Percentiles rank a stretch among this genome's conserved stretches.
Evolutionary conservation across 2,888 invertebrate species (phyloP).

Genomic region (Macropis europaea): DNA sequence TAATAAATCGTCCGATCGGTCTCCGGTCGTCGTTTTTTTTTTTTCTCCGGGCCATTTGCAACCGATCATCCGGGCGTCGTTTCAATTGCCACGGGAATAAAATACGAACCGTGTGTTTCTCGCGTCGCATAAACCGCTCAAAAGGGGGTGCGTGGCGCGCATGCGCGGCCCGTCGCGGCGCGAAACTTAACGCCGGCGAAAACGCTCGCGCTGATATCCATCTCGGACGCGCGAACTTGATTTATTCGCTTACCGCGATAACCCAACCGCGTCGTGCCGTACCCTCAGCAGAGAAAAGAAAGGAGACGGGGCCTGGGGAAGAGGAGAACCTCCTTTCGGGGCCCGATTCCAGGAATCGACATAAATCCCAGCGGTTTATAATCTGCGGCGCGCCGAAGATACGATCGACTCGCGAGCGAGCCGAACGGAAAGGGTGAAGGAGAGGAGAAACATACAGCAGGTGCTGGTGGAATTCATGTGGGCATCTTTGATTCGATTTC

Average conservation of each 20-base stretch:
- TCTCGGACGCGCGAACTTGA: slow-evolving; percentile 73
- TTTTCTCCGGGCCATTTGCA: slow-evolving; percentile 44
- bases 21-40: slow-evolving; percentile 26
- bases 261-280: slow-evolving; percentile 50
- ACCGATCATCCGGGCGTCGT: slow-evolving; percentile 51
- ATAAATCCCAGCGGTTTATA: slow-evolving; percentile 76
- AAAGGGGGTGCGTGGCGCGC: slow-evolving; percentile 2
- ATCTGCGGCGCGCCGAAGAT: slow-evolving; percentile 72
- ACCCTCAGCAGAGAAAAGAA: slow-evolving; percentile 49
- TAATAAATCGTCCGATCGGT: slow-evolving; percentile 48
- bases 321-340: slow-evolving; percentile 59
- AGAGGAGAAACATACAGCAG: slow-evolving; percentile 60
- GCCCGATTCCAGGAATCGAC: slow-evolving; percentile 74
- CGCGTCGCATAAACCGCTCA: slow-evolving; percentile 48
- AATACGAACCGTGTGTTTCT: slow-evolving; percentile 24
- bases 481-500: slow-evolving; percentile 29
- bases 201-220: slow-evolving; percentile 63
- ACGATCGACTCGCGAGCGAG: slow-evolving; percentile 67
- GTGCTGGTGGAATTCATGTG: slow-evolving; percentile 61
- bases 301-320: neutral
- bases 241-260: slow-evolving; percentile 70
- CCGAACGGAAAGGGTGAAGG: slow-evolving; percentile 14
- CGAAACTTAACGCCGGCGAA: slow-evolving; percentile 31
- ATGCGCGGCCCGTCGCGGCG: slow-evolving; percentile 40
- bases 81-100: slow-evolving; percentile 51